These are phyloP conservation scores for Amorpha juglandis DNA, from an alignment of 2,888 invertebrate genomes.

Conservation along the genomic window DNA sequence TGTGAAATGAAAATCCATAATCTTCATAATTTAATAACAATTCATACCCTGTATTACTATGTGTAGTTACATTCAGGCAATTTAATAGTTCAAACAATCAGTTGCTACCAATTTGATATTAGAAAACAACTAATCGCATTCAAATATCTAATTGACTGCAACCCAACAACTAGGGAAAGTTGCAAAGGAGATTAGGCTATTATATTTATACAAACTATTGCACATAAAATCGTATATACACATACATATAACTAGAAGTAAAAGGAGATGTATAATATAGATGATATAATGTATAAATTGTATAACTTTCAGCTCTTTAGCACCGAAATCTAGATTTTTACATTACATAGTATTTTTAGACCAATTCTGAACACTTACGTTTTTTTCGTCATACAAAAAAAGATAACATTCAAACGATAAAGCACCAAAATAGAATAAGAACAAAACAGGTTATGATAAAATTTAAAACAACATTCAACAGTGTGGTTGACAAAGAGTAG, in stretches of 20 bases:
- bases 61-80: neutral
- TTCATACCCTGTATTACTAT: constrained; percentile 11
- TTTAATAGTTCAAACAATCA: neutral
- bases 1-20: neutral
- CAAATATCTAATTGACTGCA: neutral
- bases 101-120: too few relatives aligned
- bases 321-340: constrained; percentile 68
- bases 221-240: constrained; percentile 25
- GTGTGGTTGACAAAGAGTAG: constrained; percentile 25
- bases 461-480: constrained; percentile 10
- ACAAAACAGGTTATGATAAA: constrained; percentile 21
- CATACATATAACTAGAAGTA: constrained; percentile 23
- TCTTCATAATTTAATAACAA: neutral
- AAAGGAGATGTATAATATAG: constrained; percentile 24
- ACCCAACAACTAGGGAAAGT: neutral
- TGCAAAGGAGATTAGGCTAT: neutral
- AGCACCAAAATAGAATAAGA: constrained; percentile 38
- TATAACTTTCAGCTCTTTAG: constrained; percentile 47
- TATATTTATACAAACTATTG: constrained; percentile 18
- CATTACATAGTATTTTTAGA: constrained; percentile 64
- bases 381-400: constrained; percentile 47
- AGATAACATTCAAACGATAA: constrained; percentile 37
- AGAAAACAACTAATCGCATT: too few relatives aligned
- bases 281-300: constrained; percentile 25
- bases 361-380: constrained; percentile 77